phyloP scores from a whole-genome alignment of 2,888 invertebrate genomes.

The Choreutis nemorana region DNA sequence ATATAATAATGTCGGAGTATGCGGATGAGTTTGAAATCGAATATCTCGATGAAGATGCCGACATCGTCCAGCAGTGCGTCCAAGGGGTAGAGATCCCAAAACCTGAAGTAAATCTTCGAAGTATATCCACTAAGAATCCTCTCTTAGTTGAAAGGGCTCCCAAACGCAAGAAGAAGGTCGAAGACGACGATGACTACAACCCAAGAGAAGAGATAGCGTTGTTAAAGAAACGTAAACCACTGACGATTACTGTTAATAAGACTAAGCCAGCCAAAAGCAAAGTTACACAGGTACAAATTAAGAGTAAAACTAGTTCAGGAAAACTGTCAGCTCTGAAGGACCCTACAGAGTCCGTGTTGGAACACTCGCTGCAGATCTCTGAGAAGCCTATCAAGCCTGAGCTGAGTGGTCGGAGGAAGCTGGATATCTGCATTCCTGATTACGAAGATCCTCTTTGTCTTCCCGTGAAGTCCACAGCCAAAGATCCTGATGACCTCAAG shows the following conservation, averaged over 20 bases:
- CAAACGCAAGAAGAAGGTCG: conserved; percentile 22
- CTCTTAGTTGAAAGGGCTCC: conserved; percentile 15
- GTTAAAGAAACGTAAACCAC: no score
- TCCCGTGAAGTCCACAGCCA: conserved; percentile 34
- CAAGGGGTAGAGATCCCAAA: conserved; percentile 12
- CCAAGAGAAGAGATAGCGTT: conserved; percentile 28
- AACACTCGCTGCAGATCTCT: no score
- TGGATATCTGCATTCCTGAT: conserved; percentile 39
- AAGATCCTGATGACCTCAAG: conserved; percentile 22
- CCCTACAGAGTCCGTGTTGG: background rate
- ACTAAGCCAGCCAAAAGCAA: no score
- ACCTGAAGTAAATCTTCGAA: background rate
- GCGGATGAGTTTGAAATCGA: conserved; percentile 45
- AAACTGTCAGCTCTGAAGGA: background rate
- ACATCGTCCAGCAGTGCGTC: conserved; percentile 48
- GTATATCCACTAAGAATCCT: conserved; percentile 1
- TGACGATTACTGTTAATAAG: no score
- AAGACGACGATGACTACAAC: conserved; percentile 47
- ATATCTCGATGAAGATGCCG: conserved; percentile 55
- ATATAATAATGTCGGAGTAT: conserved; percentile 17
- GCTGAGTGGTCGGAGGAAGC: conserved; percentile 18
- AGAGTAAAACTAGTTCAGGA: background rate
- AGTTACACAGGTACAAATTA: background rate
- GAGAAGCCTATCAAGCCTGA: conserved; percentile 10
- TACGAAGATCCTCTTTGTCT: conserved; percentile 49